phyloP scores from a whole-genome alignment of 2,797 vertebrate genomes.

The Falco biarmicus region DNA sequence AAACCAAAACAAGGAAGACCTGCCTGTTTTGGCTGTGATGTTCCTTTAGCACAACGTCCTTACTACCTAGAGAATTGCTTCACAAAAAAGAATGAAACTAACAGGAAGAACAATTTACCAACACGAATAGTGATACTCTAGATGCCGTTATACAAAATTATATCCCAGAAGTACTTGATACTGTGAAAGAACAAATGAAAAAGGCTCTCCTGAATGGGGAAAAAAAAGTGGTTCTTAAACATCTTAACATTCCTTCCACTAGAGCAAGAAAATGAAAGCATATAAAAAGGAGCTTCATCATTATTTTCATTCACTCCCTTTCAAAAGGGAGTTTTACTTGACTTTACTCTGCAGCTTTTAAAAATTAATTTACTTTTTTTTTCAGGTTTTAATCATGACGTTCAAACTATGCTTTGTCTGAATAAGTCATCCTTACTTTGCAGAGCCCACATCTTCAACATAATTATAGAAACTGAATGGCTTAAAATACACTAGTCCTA shows the following conservation, averaged over 20 bases:
- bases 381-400: background rate
- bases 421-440: background rate
- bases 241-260: background rate
- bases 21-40: background rate
- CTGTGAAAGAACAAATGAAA: background rate
- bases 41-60: background rate
- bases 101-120: background rate
- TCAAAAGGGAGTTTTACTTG: background rate
- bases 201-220: background rate
- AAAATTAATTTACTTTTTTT: background rate
- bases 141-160: background rate
- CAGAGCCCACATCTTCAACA: background rate
- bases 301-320: background rate
- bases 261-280: background rate
- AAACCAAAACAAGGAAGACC: background rate
- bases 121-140: background rate
- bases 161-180: background rate
- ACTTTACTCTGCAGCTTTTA: background rate
- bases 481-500: background rate
- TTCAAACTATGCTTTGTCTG: background rate
- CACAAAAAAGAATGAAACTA: background rate
- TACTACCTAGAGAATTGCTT: background rate
- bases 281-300: background rate
- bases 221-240: rapidly evolving
- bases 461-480: background rate